Base-by-base conservation (phyloP, 2,888 invertebrate species). In the Lagria hirta region DNA sequence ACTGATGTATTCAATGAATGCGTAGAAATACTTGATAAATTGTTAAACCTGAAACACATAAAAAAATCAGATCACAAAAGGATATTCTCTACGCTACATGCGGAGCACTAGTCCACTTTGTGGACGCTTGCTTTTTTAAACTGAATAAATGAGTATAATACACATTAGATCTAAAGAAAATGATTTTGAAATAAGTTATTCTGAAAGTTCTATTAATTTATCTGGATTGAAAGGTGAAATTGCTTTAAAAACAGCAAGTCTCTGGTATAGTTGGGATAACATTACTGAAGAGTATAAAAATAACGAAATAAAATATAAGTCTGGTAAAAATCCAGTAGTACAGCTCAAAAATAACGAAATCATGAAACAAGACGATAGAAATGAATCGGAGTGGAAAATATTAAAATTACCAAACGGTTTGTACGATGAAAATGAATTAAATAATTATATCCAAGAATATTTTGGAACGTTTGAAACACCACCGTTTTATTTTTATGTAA, bases 1-100 rank as follows among this genome's bases (percentile, higher is more conserved):
- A 23, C 37, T 43, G 30, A 37, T 18, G 35, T 43, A 37, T 43
- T 21, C 36, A 37, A 43, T 36, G 43, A 43, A 43, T 43, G 35
- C 43, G 43, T 37, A 17, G 36, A 43, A 43, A 43, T 43, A 27
- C 43, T 43, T 43, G 35, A 43, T 43, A 28, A 30, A 30, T 30
- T 17, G 18, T 30, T 30, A 12, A 30, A 30, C 10, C 10, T 30
- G 18, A 30, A 30, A 30, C 18, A 18, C n/a, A 30, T 30, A 30
- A 17, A 30, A 30, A 30, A 30, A 13, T 30, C 30, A 42, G 27
- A 34, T 42, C 27, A 34, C 27, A 35, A 42, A 35, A 42, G 13
- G 22, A 21, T 33, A 21, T 33, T 33, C 13, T 21, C 22, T 12
- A 33, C 8, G 6, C 8, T 24, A 6, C 6, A 4, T 24, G 13